phyloP scores from a whole-genome alignment of 2,888 invertebrate genomes.

The Doris montereyensis region DNA sequence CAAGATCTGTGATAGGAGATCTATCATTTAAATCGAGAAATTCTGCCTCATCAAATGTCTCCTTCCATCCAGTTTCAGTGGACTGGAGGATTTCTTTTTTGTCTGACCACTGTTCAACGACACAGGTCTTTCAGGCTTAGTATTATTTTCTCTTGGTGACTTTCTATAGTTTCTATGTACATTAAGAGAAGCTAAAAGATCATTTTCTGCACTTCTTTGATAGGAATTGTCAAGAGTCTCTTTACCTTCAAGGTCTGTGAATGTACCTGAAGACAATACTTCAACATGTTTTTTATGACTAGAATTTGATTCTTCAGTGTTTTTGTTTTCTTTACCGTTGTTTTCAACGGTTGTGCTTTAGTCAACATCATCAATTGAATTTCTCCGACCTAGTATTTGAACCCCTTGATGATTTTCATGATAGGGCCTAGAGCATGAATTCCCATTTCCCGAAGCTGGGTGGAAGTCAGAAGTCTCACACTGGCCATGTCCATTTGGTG shows the following conservation, averaged over 20 bases:
- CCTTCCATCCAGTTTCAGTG: background rate
- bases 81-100: background rate
- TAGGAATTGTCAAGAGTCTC: background rate
- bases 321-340: no score
- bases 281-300: no score
- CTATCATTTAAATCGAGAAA: background rate
- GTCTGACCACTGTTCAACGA: no score
- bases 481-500: slow-evolving; percentile 64
- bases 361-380: no score
- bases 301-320: no score
- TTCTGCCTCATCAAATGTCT: background rate
- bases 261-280: no score
- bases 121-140: no score
- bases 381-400: no score
- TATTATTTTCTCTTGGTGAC: no score
- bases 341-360: no score
- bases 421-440: slow-evolving; percentile 60
- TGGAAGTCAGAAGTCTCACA: slow-evolving; percentile 55
- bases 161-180: no score
- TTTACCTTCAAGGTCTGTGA: no score
- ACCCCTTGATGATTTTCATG: slow-evolving; percentile 60
- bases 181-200: background rate
- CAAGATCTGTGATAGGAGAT: background rate
- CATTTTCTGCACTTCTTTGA: background rate
- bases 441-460: slow-evolving; percentile 62